Percentiles rank a stretch among this genome's conserved stretches.
Conservation (phyloP, 2,113 vertebrate species). For the Phrynocephalus versicolor region DNA sequence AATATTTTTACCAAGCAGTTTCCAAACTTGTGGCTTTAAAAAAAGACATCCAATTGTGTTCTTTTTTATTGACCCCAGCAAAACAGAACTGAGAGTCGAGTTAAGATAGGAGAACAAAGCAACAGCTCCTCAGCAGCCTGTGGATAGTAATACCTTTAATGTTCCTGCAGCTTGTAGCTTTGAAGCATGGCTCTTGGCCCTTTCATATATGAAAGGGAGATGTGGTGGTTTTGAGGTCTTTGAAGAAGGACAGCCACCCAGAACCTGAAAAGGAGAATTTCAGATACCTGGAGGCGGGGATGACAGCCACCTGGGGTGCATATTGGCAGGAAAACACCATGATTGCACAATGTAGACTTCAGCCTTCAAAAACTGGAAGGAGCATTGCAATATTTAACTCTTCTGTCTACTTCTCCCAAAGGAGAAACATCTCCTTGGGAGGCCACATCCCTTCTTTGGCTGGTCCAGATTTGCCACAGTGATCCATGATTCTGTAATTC, state of each 20-base stretch:
- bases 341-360: background rate
- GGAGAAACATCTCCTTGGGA: too few relatives aligned
- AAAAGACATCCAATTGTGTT: background rate
- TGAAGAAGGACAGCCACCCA: background rate
- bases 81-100: background rate
- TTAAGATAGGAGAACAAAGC: conserved; percentile 6
- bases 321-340: background rate
- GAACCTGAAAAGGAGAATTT: background rate
- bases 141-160: conserved; percentile 1
- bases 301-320: background rate
- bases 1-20: conserved; percentile 16
- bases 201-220: background rate
- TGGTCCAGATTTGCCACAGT: background rate
- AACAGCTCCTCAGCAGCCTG: background rate
- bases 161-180: background rate
- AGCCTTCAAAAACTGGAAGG: background rate
- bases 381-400: background rate
- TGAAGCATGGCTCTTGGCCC: background rate
- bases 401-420: background rate
- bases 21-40: fast-evolving
- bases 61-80: conserved; percentile 2
- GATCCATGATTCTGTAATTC: background rate
- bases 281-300: background rate
- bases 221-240: background rate
- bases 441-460: too few relatives aligned